phyloP scores from a whole-genome alignment of 2,113 vertebrate species.

The Indri indri region DNA sequence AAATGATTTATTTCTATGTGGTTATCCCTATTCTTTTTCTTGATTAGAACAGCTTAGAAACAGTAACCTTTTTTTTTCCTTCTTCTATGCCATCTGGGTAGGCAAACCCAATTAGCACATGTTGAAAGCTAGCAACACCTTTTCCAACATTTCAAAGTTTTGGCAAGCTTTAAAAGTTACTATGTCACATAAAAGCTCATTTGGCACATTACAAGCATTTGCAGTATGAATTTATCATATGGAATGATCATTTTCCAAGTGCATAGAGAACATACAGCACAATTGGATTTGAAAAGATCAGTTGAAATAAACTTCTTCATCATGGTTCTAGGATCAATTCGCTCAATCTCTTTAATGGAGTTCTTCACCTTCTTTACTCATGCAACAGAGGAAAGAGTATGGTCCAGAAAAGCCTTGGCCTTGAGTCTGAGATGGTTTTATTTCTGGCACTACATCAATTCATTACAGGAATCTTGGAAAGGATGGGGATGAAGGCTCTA shows the following conservation, averaged over 20 bases:
- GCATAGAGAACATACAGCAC: conserved; percentile 39
- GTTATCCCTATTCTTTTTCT: conserved; percentile 41
- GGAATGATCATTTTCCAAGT: conserved; percentile 73
- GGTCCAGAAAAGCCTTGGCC: neutral
- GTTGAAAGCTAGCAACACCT: conserved; percentile 85
- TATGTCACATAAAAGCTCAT: conserved; percentile 79
- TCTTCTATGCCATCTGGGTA: conserved; percentile 79
- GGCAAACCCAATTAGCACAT: conserved; percentile 85
- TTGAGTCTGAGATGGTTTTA: neutral
- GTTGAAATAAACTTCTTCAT: conserved; percentile 49
- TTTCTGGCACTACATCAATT: neutral
- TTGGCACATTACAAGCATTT: conserved; percentile 66
- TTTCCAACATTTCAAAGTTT: conserved; percentile 71
- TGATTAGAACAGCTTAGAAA: conserved; percentile 55
- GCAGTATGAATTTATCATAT: conserved; percentile 75
- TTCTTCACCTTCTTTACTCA: neutral
- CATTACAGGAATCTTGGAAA: conserved; percentile 30
- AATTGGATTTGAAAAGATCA: conserved; percentile 54
- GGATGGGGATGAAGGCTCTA: neutral
- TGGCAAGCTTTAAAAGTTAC: conserved; percentile 81
- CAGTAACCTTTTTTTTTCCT: conserved; percentile 36
- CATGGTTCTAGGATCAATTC: conserved; percentile 3
- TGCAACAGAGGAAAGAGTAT: neutral
- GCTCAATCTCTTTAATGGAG: neutral
- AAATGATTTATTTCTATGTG: conserved; percentile 15